Evolutionary conservation across 2,797 vertebrate genomes (phyloP).

Genomic region (Falco naumanni): DNA sequence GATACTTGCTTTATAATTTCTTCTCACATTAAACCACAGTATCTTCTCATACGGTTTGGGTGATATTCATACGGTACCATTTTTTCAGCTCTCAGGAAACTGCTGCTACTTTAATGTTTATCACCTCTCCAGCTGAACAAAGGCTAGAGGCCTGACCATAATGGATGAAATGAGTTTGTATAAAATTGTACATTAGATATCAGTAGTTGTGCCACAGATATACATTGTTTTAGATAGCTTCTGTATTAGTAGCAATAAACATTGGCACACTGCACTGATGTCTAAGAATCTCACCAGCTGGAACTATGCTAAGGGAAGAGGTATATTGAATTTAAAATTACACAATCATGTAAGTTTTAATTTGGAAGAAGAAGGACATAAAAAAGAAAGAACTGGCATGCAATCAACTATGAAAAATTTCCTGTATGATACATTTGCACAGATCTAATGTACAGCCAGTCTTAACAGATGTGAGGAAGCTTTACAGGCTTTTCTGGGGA

Average conservation of each 20-base stretch:
- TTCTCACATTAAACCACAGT: neutral
- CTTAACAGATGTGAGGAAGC: neutral
- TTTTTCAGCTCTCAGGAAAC: neutral
- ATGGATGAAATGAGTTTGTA: neutral
- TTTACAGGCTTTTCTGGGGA: neutral
- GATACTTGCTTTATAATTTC: neutral
- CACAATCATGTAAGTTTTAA: neutral
- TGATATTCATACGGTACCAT: neutral
- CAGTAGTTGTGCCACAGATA: neutral
- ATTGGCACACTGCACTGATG: neutral
- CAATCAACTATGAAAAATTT: neutral
- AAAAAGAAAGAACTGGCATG: neutral
- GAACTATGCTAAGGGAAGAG: neutral
- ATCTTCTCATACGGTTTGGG: neutral
- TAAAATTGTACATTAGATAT: neutral
- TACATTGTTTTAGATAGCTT: neutral
- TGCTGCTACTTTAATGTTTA: neutral
- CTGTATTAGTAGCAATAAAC: neutral
- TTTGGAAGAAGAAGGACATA: neutral
- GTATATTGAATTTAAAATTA: neutral
- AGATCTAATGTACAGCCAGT: neutral
- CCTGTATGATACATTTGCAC: neutral
- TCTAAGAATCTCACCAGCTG: neutral
- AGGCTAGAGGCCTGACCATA: neutral
- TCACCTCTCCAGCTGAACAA: neutral